A percentile compares a stretch with the other conserved stretches of the same genome.
phyloP scores from a whole-genome alignment of 2,797 vertebrate species.

The Oreonectes daqikongensis region DNA sequence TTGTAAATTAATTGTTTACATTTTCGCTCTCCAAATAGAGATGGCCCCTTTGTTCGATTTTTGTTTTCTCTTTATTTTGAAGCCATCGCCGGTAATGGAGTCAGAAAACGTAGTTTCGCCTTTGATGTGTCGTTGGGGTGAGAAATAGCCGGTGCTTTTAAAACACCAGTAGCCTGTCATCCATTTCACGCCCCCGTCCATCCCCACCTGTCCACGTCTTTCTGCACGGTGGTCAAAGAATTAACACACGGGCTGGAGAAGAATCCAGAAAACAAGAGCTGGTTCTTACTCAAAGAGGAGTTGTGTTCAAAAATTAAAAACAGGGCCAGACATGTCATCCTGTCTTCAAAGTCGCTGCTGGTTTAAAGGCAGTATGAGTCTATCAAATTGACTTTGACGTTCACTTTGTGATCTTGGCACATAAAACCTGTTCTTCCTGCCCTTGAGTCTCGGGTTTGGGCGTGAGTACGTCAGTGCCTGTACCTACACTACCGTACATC shows the following conservation, averaged over 20 bases:
- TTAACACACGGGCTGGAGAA: constrained; percentile 42
- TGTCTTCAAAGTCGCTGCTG: constrained; percentile 54
- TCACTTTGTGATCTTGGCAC: constrained; percentile 26
- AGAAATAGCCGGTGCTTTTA: constrained; percentile 24
- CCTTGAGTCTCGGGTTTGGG: constrained; percentile 22
- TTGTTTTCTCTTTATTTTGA: not conserved
- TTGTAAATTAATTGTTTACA: constrained; percentile 23
- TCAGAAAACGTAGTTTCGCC: constrained; percentile 13
- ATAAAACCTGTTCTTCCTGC: constrained; percentile 43
- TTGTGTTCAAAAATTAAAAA: constrained; percentile 49
- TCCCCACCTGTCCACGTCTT: constrained; percentile 15
- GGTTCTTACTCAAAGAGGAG: constrained; percentile 33
- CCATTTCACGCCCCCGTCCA: not conserved
- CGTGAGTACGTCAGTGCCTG: not conserved
- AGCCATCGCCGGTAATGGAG: not conserved
- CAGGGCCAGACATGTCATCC: constrained; percentile 49
- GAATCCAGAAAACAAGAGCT: constrained; percentile 20
- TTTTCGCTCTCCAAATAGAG: not conserved
- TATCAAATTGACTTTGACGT: constrained; percentile 54
- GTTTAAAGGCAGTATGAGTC: constrained; percentile 37
- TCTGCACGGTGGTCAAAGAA: constrained; percentile 39
- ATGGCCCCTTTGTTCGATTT: not conserved
- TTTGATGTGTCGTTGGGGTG: constrained; percentile 24
- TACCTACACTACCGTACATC: constrained; percentile 17
- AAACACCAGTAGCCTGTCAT: constrained; percentile 34